These are phyloP conservation scores for Decapterus maruadsi DNA, from an alignment of 2,797 vertebrate genomes.

Conservation along the genomic window DNA sequence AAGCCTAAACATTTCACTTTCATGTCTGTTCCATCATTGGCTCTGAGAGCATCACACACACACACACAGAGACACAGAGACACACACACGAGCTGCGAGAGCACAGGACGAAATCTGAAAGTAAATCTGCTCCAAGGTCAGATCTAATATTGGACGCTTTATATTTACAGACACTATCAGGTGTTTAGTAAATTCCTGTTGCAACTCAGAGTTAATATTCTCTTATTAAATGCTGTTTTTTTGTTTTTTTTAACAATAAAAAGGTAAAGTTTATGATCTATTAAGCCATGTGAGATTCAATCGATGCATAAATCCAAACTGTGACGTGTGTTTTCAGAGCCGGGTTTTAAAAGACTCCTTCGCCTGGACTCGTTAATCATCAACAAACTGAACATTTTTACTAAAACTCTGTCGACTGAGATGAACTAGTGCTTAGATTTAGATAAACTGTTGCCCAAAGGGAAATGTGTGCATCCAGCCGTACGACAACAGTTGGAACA, in stretches of 20 bases:
- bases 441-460: no score
- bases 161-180: not conserved
- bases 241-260: no score
- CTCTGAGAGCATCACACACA: not conserved
- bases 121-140: not conserved
- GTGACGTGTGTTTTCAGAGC: not conserved
- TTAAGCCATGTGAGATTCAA: not conserved
- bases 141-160: not conserved
- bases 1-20: no score
- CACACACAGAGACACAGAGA: no score
- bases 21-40: not conserved
- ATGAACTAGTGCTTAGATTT: no score
- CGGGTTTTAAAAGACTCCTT: not conserved
- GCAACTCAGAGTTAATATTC: no score
- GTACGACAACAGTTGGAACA: no score
- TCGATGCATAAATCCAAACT: no score
- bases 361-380: slow-evolving; percentile 1
- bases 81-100: not conserved
- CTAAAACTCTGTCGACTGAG: not conserved
- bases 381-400: not conserved
- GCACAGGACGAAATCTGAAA: not conserved
- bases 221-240: no score
- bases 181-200: no score
- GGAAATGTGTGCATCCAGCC: no score
- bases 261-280: not conserved